Evolutionary conservation across 2,113 vertebrate species (phyloP), one percentile per base, ranked within the genome.

Genomic region (Hoplias malabaricus): DNA sequence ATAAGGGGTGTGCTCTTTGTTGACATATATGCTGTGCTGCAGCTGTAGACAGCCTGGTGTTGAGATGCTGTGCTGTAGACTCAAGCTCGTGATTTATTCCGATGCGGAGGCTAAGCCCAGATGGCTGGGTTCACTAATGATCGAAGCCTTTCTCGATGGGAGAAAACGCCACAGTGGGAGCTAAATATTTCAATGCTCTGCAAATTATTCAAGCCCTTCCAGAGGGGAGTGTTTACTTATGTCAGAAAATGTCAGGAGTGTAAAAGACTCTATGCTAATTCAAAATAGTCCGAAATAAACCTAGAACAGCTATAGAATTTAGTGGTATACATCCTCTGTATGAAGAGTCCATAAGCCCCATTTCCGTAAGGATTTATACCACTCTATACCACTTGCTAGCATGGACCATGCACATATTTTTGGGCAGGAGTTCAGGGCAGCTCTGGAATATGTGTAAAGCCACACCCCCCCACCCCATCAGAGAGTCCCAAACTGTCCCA

Each of bases 41-140:
- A 14, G 12, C 75, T 31, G 71, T n/a, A 71, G 57, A 53, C 38
- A 31, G 79, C 72, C 12, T 31, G 13, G 73, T 6, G 4, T 57
- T 65, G 36, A 43, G 63, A 56, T 43, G 48, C 77, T 75, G 61
- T 78, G 42, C 53, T 70, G 69, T 42, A 84, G 25, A 83, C 53
- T 56, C 42, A 76, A 75, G 75, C 71, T 71, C 56, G 21, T 80
- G 46, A 85, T 86, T 85, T 79, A 85, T 82, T 78, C 70, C 69
- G 65, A 88, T 75, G 50, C 73, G 66, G 78, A 42, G 70, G 78
- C 33, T 79, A 29, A 63, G 75, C 69, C 69, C 68, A 82, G 65
- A 84, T 80, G 82, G 84, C 82, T 70, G 73, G 16, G 72, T 83
- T 84, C 85, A 36, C 25, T 53, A 42, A 42, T 21, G 36, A 76